Evolutionary conservation across 2,113 vertebrate genomes (phyloP).

Genomic region (Entomyzon cyanotis): DNA sequence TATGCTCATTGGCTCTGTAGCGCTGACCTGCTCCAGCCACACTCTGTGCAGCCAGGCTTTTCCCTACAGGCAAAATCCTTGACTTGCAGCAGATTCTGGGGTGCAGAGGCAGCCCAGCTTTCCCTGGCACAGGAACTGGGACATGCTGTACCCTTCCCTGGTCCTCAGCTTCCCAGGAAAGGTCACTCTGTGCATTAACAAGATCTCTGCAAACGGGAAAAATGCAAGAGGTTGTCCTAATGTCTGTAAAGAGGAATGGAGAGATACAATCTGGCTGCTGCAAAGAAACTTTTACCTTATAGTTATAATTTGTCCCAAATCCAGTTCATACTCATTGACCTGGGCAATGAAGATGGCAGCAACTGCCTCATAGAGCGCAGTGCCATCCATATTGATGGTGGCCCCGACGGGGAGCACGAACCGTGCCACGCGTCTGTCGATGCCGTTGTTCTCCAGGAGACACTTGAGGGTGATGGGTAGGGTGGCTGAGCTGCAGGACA

Average conservation of each 20-base stretch:
- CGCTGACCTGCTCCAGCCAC: neutral
- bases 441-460: constrained; percentile 86
- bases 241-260: rapidly evolving
- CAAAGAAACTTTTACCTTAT: constrained; percentile 76
- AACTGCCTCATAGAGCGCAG: constrained; percentile 86
- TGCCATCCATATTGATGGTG: constrained; percentile 91
- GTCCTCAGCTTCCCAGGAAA: neutral
- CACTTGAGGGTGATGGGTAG: constrained; percentile 91
- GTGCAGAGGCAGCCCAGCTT: neutral
- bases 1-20: neutral
- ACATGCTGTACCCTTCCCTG: neutral
- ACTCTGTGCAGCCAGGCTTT: neutral
- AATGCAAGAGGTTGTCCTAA: neutral
- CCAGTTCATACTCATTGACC: constrained; percentile 86
- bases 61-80: neutral
- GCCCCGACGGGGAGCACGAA: constrained; percentile 87
- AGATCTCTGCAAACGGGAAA: neutral
- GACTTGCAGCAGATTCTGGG: neutral
- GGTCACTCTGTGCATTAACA: neutral
- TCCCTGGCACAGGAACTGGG: neutral
- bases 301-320: constrained; percentile 87
- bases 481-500: constrained; percentile 81
- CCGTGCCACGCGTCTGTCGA: constrained; percentile 84
- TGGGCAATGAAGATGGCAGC: constrained; percentile 90
- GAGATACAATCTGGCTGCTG: neutral